Base-by-base conservation (phyloP, 2,888 invertebrate species). In the Cepaea hortensis region DNA sequence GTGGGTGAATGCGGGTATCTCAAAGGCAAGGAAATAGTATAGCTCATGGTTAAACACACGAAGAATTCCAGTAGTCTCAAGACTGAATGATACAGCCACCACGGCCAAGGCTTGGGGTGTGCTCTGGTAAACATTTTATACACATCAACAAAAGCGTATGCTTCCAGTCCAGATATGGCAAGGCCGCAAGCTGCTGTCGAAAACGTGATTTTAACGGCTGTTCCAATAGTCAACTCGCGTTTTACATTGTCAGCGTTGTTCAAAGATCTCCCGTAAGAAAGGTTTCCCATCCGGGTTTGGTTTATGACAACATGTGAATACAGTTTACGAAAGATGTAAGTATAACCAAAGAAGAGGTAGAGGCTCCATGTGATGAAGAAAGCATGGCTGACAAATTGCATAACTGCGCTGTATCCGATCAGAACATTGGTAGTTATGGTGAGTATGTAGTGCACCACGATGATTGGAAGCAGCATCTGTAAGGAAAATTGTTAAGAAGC, bases 51-150 rank as follows among this genome's bases (percentile, higher is more conserved):
- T 6, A 97, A 96, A 91, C 98, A 97, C 92, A 98, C 97, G n/a
- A 97, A 96, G 79, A 98, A 96, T 95, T 98, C 98, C 84, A 98
- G 96, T 9, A 98, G 95, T 50, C 98, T 96, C 84, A 98, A 96
- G 0, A 97, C 97, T 92, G 97, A 96, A 93, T 98, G 97, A 95
- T 97, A 98, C 46, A 97, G 97, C 97, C 98, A 98, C 95, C 98
- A 97, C 5, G 98, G 95, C 98, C 98, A 98, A 88, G 95, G 95
- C 88, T 95, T 94, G 0, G 95, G 95, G 55, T 93, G 93, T 15
- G 90, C 90, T 15, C 86, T 84, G 1, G 93, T 89, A 91, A 95
- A 91, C 91, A 94, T 95, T 89, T 93, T 89, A 93, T 94, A 92
- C 77, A 96, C 96, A 81, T 96, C 96, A 91, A 96, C 96, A 81